phyloP scores from a whole-genome alignment of 2,113 vertebrate genomes.

The Pterocles burchelli region DNA sequence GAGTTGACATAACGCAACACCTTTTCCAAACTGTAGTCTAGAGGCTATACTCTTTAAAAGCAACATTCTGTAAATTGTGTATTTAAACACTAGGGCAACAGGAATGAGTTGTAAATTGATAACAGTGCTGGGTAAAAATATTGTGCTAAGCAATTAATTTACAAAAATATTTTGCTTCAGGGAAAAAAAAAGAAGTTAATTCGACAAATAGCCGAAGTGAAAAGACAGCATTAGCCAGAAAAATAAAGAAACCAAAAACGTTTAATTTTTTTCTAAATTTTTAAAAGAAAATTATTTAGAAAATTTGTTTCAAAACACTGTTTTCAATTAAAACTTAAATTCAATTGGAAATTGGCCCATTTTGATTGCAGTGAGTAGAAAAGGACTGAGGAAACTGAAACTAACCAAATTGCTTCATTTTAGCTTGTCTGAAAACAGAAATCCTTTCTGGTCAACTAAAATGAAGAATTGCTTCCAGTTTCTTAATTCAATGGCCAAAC shows the following conservation, averaged over 20 bases:
- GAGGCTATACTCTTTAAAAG: background rate
- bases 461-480: background rate
- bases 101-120: background rate
- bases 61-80: background rate
- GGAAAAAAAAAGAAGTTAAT: background rate
- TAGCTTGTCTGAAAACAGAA: background rate
- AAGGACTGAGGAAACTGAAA: background rate
- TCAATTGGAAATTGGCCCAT: background rate
- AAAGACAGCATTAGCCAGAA: background rate
- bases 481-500: background rate
- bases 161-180: background rate
- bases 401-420: background rate
- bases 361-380: background rate
- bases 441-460: background rate
- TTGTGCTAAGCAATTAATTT: background rate
- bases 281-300: background rate
- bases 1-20: background rate
- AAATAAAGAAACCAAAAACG: background rate
- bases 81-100: background rate
- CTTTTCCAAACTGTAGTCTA: background rate
- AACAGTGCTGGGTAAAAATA: background rate
- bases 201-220: background rate
- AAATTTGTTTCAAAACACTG: background rate
- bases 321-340: conserved; percentile 24
- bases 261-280: background rate